Conservation (phyloP, 1,140 invertebrate species). For the Drosophila setifemur region DNA sequence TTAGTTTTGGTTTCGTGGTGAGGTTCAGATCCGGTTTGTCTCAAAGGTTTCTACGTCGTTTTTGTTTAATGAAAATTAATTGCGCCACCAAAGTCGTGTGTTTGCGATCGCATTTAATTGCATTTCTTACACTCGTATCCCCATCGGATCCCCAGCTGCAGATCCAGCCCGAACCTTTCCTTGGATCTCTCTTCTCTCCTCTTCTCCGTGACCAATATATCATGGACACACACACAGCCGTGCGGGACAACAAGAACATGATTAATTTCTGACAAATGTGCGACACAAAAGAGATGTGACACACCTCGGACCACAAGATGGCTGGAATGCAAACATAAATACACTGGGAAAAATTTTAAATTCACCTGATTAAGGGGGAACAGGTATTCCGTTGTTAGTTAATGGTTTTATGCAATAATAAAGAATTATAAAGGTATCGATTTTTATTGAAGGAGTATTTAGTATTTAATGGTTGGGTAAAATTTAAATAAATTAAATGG, state of each 20-base stretch:
- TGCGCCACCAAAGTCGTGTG: constrained; percentile 79
- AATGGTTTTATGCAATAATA: no score
- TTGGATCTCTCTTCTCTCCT: constrained; percentile 27
- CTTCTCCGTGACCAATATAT: constrained; percentile 17
- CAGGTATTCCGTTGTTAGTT: no score
- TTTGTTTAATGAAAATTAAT: constrained; percentile 76
- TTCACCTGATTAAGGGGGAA: no score
- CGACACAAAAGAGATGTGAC: constrained; percentile 80
- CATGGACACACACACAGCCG: constrained; percentile 28
- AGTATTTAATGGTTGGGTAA: no score
- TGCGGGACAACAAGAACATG: constrained; percentile 69
- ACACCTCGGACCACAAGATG: constrained; percentile 73
- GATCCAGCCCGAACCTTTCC: constrained; percentile 52
- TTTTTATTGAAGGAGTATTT: no score
- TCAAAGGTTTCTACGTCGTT: not conserved
- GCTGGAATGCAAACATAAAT: constrained; percentile 41
- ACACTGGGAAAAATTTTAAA: constrained; percentile 15
- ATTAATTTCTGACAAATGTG: constrained; percentile 82
- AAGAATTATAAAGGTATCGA: no score
- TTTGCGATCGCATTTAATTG: constrained; percentile 74
- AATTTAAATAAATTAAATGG: no score
- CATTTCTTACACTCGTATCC: constrained; percentile 60
- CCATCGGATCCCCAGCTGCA: constrained; percentile 30
- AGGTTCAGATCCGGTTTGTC: constrained; percentile 37
- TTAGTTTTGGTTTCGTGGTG: no score